Percentiles rank a stretch among this genome's conserved stretches.
Conservation (phyloP, 2,113 vertebrate genomes). For the Grantiella picta region DNA sequence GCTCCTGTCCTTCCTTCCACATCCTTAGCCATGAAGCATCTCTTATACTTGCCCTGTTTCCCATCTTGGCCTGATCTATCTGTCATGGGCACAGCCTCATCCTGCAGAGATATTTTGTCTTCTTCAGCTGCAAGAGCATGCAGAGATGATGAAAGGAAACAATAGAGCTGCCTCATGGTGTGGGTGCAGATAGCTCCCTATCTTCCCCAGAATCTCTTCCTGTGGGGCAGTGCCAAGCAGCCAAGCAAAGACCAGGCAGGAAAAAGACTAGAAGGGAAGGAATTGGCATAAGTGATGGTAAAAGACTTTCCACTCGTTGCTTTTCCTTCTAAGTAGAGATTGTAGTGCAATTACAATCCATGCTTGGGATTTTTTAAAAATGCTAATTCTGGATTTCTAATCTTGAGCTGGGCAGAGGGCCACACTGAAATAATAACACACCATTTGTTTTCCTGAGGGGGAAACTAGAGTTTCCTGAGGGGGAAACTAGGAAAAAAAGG, state of each 20-base stretch:
- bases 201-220: not conserved
- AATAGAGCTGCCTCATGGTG: not conserved
- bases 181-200: not conserved
- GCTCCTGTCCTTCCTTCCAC: not conserved
- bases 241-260: not conserved
- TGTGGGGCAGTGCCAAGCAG: not conserved
- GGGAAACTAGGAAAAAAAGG: not conserved
- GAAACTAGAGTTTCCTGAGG: not conserved
- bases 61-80: not conserved
- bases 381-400: not conserved
- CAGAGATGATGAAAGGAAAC: not conserved
- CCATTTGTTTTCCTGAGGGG: conserved; percentile 1
- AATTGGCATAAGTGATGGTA: not conserved
- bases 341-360: not conserved
- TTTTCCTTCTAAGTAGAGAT: not conserved
- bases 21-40: not conserved
- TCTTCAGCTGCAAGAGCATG: not conserved
- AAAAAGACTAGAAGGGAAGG: not conserved
- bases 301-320: not conserved
- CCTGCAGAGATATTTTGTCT: not conserved
- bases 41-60: not conserved
- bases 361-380: not conserved
- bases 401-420: not conserved
- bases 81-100: not conserved
- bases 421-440: not conserved